Evolutionary conservation across 2,797 vertebrate genomes (phyloP), one percentile per base, ranked within the genome.

Genomic region (Calcarius lapponicus): DNA sequence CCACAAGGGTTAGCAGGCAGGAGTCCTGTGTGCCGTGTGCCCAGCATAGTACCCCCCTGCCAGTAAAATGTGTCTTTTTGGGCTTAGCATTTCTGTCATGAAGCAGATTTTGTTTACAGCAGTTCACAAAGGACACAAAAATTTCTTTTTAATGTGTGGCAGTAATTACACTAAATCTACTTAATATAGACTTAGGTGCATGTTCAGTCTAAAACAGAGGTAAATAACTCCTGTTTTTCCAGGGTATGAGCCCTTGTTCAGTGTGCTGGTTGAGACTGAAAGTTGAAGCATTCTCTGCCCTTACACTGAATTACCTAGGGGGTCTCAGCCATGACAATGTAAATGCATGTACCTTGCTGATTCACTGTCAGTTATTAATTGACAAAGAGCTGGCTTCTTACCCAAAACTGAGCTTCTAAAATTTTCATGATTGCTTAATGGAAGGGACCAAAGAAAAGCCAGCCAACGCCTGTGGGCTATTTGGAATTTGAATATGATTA

Each of bases 401-500:
- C 65, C 56, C 43, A 91, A 86, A 95, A 51, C 17, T 21, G 19
- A 92, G 17, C 56, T 84, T 72, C 78, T 87, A 71, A 93, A 92
- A 66, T 83, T 65, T 86, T 93, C n/a, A 34, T 90, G 56, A 48
- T 78, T 96, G 61, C 57, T 74, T 95, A 70, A 72, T 79, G 67
- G 48, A 91, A 88, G 18, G 36, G 56, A 94, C 48, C 17, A 91
- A 91, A 76, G 53, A 54, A 81, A 75, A 89, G 24, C 47, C 47
- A 69, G 60, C 32, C 80, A 91, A 90, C 71, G 47, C 53, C 80
- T 79, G 32, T 56, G 4, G 51, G 57, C 66, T 93, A 71, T 69
- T 90, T 94, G 62, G 54, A 76, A 92, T 96, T 90, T 31, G 15
- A 84, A 81, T 97, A 92, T 92, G 43, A 94, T 83, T 95, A 92